Base-by-base conservation (phyloP, 2,113 vertebrate species). In the Gymnogyps californianus region DNA sequence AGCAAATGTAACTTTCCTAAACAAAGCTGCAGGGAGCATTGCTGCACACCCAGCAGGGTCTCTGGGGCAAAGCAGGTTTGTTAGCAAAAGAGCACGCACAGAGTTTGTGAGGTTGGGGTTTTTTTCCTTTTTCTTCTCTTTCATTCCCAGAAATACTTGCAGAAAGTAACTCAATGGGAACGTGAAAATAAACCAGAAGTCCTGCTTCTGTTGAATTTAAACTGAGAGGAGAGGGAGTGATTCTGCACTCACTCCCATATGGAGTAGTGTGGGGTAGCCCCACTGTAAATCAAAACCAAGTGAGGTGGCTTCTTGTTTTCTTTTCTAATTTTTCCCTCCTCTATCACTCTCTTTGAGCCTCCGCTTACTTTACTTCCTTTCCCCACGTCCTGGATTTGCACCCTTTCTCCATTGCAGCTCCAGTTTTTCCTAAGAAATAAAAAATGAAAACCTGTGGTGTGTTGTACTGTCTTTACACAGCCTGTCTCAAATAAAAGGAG, bases 21-120 rank as follows among this genome's bases (percentile, higher is more conserved):
- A 97, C 78, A 92, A 75, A 91, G 70, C 94, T 76, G 87, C 90
- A 62, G 97, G 96, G 95, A 97, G 93, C 96, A 78, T 94, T 8
- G 44, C 95, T 85, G 84, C 90, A 92, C 74, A 69, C 95, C 87
- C 97, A 98, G 97, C 93, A 28, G 96, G 97, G 64, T 55, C 61
- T 85, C 94, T 13, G 80, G 93, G 54, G n/a, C 66, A 93, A 94
- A 96, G 83, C 87, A 92, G 82, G 54, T 62, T 87, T 59, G 76
- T 93, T 88, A 93, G 86, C 22, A 3, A 86, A 95, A 87, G 75
- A 97, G 74, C 94, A 97, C 90, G 81, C 40, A 61, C 87, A 29
- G 83, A 67, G 6, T 65, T 88, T 58, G 87, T n/a, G 58, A 91
- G 90, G 34, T 54, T 85, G 72, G 25, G 3, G 1, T 20, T 54